Evolutionary conservation across 2,797 vertebrate species (phyloP).

Genomic region (Pseudomugil gertrudae): DNA sequence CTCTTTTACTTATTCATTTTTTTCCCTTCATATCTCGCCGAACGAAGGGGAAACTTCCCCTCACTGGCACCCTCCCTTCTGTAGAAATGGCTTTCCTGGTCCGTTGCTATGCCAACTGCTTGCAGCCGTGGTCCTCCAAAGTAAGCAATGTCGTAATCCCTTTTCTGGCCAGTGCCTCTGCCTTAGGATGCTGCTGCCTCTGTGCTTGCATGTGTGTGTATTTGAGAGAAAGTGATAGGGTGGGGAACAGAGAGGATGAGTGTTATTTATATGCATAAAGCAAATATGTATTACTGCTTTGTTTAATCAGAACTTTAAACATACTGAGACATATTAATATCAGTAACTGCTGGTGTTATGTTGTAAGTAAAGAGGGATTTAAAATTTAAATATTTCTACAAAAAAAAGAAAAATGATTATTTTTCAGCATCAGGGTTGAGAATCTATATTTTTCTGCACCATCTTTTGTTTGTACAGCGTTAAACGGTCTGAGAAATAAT

Average conservation of each 20-base stretch:
- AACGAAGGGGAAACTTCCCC: constrained; percentile 87
- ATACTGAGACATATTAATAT: constrained; percentile 23
- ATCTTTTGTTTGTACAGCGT: constrained; percentile 10
- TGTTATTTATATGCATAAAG: constrained; percentile 41
- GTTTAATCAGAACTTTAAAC: constrained; percentile 19
- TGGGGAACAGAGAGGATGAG: constrained; percentile 33
- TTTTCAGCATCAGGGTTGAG: background rate
- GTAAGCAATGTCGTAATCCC: constrained; percentile 91
- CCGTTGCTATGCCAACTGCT: constrained; percentile 99
- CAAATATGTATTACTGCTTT: constrained; percentile 33
- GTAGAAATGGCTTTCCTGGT: constrained; percentile 98
- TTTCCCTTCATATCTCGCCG: constrained; percentile 61
- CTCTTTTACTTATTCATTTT: constrained; percentile 32
- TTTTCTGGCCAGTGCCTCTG: constrained; percentile 63
- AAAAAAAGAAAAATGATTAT: background rate
- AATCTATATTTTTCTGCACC: background rate
- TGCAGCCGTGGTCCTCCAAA: constrained; percentile 99
- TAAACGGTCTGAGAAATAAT: background rate
- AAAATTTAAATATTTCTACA: constrained; percentile 3
- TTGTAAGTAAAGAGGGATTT: background rate
- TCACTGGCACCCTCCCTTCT: constrained; percentile 66
- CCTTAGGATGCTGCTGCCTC: constrained; percentile 42
- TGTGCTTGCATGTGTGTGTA: constrained; percentile 24
- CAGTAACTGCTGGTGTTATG: background rate
- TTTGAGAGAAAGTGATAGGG: constrained; percentile 32